Evolutionary conservation across 2,888 invertebrate species (phyloP).

Genomic region (Bugulina stolonifera): DNA sequence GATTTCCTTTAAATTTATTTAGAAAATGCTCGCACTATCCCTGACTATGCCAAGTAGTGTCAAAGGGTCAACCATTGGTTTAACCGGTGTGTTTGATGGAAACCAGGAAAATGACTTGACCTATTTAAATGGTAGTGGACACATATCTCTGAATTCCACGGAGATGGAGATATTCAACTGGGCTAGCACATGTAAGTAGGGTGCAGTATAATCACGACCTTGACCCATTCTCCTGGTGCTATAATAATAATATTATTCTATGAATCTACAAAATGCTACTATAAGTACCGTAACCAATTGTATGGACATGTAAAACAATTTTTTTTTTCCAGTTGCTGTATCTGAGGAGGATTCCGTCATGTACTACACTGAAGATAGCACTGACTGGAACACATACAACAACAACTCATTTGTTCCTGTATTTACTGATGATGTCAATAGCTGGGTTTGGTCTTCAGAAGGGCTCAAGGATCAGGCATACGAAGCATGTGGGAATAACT

Average conservation of each 20-base stretch:
- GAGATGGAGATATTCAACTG: conserved; percentile 14
- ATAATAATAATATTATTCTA: too few relatives aligned
- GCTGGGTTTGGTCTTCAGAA: conserved; percentile 12
- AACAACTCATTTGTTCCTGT: conserved; percentile 23
- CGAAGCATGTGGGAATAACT: neutral
- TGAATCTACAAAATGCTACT: too few relatives aligned
- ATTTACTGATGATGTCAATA: conserved; percentile 17
- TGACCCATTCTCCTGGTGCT: too few relatives aligned
- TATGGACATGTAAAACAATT: too few relatives aligned
- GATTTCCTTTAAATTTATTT: too few relatives aligned
- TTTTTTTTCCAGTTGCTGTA: conserved; percentile 6
- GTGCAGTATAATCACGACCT: neutral
- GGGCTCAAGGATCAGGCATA: neutral
- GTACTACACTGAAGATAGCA: conserved; percentile 13
- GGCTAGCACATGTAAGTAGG: conserved; percentile 17
- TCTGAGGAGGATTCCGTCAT: conserved; percentile 17
- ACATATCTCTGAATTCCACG: neutral
- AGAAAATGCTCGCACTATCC: conserved; percentile 2
- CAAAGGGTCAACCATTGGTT: conserved; percentile 10
- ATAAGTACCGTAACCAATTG: too few relatives aligned
- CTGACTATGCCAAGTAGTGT: conserved; percentile 7
- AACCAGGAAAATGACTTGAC: conserved; percentile 17
- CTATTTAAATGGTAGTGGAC: conserved; percentile 14
- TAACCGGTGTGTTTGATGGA: conserved; percentile 1
- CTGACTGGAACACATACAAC: conserved; percentile 8